A percentile compares a stretch with the other conserved stretches of the same genome.
Conservation (phyloP, 2,113 vertebrate genomes). For the Neotoma lepida region DNA sequence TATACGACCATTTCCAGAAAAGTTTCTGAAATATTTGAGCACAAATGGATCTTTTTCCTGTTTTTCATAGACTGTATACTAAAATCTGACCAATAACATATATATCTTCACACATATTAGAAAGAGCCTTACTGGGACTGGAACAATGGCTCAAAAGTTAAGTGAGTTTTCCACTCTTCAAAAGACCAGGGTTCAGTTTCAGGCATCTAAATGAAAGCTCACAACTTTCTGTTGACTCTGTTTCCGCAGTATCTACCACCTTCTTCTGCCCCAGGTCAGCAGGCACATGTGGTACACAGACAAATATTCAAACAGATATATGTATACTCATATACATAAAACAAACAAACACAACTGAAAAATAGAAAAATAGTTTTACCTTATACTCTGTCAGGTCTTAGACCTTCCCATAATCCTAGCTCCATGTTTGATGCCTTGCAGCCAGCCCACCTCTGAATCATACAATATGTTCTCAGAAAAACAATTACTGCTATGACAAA, state of each 20-base stretch:
- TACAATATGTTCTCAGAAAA: neutral
- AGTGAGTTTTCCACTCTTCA: neutral
- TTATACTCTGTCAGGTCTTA: constrained; percentile 22
- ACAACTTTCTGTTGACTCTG: neutral
- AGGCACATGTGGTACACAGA: neutral
- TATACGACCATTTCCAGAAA: neutral
- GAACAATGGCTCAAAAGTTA: neutral
- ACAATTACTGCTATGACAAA: neutral
- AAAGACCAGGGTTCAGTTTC: neutral
- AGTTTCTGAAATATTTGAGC: neutral
- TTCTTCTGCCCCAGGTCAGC: neutral
- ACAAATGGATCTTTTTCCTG: neutral
- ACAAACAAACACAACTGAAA: neutral
- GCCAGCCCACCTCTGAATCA: neutral
- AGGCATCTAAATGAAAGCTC: neutral
- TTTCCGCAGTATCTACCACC: neutral
- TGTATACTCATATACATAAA: neutral
- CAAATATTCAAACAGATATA: neutral
- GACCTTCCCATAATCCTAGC: neutral
- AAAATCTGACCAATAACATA: neutral
- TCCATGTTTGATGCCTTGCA: neutral
- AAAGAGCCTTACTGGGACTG: constrained; percentile 33
- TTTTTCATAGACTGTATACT: neutral
- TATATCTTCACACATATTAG: constrained; percentile 47
- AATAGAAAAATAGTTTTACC: neutral